Conservation (phyloP, 1,140 invertebrate genomes). For the Periplaneta americana region DNA sequence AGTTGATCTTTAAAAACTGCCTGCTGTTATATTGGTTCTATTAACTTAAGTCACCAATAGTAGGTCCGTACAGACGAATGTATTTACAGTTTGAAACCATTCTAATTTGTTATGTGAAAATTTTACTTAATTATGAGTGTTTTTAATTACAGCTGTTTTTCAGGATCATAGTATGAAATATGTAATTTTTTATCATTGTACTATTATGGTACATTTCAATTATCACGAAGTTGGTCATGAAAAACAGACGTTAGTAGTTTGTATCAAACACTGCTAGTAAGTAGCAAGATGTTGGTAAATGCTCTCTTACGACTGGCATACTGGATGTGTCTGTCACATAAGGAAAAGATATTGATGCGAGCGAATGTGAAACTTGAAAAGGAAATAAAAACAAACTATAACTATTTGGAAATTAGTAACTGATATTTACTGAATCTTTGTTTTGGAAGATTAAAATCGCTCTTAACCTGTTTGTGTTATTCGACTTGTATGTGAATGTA, state of each 20-base stretch:
- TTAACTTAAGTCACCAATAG: neutral
- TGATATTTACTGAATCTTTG: too few relatives aligned
- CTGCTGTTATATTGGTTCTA: neutral
- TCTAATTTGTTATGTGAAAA: neutral
- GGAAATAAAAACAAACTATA: too few relatives aligned
- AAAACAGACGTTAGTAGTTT: neutral
- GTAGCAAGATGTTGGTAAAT: neutral
- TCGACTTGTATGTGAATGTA: too few relatives aligned
- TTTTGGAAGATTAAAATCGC: too few relatives aligned
- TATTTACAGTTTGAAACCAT: too few relatives aligned
- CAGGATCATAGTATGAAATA: neutral
- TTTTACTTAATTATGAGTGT: neutral
- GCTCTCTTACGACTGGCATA: neutral
- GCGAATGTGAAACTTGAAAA: too few relatives aligned
- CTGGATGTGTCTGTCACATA: neutral
- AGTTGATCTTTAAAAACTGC: too few relatives aligned
- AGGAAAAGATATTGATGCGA: neutral
- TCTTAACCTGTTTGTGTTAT: too few relatives aligned
- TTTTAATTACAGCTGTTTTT: neutral
- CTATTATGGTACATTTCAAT: neutral
- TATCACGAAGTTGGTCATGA: neutral
- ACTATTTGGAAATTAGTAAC: too few relatives aligned
- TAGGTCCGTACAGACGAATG: too few relatives aligned
- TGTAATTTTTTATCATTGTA: too few relatives aligned
- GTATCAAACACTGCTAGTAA: neutral